Evolutionary conservation across 2,888 invertebrate species (phyloP).

Genomic region (Noctua fimbriata): DNA sequence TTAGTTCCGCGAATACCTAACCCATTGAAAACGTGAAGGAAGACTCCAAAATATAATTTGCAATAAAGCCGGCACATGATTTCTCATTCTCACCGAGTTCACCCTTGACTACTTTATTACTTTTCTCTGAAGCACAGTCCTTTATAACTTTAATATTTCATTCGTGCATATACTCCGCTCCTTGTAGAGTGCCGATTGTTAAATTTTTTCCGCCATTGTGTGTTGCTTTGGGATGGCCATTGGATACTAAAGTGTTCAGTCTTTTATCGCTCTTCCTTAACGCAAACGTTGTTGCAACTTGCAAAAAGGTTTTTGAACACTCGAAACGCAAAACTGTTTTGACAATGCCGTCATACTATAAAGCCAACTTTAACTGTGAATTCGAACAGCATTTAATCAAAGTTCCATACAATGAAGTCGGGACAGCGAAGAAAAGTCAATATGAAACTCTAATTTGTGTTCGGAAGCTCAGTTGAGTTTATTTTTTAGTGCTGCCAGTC

Average conservation of each 20-base stretch:
- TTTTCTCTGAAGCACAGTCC: slow-evolving; percentile 78
- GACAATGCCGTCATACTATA: slow-evolving; percentile 27
- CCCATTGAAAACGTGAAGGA: slow-evolving; percentile 65
- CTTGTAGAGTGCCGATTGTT: slow-evolving; percentile 73
- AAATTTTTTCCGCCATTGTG: slow-evolving; percentile 75
- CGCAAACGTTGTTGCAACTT: slow-evolving; percentile 39
- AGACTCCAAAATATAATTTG: slow-evolving; percentile 81
- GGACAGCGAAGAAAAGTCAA: slow-evolving; percentile 65
- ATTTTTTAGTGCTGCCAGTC: slow-evolving; percentile 73
- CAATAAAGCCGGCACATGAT: slow-evolving; percentile 81
- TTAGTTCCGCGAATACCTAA: slow-evolving; percentile 62
- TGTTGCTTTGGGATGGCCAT: slow-evolving; percentile 66
- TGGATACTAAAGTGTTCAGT: slow-evolving; percentile 67
- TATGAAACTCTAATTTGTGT: slow-evolving; percentile 72
- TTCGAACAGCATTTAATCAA: slow-evolving; percentile 62
- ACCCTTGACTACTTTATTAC: slow-evolving; percentile 83
- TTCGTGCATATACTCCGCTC: slow-evolving; percentile 69
- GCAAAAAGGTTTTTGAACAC: slow-evolving; percentile 24
- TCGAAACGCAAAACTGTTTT: slow-evolving; percentile 18
- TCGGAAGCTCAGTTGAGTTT: slow-evolving; percentile 63
- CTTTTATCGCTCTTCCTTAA: slow-evolving; percentile 53
- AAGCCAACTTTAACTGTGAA: slow-evolving; percentile 37
- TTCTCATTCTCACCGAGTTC: slow-evolving; percentile 78
- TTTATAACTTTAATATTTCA: slow-evolving; percentile 79
- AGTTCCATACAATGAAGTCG: slow-evolving; percentile 61